Percentiles rank a stretch among this genome's conserved stretches.
Evolutionary conservation across 2,888 invertebrate genomes (phyloP).

Genomic region (Acanthosepion lycidas): DNA sequence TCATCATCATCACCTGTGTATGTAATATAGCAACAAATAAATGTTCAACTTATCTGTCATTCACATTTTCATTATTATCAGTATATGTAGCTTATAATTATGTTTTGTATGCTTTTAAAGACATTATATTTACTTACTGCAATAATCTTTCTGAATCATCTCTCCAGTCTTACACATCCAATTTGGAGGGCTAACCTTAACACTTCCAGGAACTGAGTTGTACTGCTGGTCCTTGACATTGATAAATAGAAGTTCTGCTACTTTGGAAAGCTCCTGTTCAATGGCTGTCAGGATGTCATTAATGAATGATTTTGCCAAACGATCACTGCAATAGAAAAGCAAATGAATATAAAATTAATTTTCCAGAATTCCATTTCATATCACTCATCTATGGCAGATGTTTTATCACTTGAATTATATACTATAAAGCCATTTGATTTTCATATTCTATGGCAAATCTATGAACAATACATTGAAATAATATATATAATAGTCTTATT

Average conservation of each 20-base stretch:
- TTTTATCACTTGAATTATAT: no score
- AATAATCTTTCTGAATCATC: constrained; percentile 59
- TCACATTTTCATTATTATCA: no score
- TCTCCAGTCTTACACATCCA: constrained; percentile 63
- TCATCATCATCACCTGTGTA: no score
- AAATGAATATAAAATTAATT: background rate
- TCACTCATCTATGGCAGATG: no score
- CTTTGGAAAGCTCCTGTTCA: constrained; percentile 59
- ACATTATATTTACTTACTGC: constrained; percentile 58
- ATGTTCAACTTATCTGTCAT: no score
- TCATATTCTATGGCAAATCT: no score
- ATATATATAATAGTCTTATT: no score
- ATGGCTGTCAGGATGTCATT: constrained; percentile 57
- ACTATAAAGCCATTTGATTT: no score
- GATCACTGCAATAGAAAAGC: constrained; percentile 35
- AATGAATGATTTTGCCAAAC: constrained; percentile 35
- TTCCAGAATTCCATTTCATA: no score
- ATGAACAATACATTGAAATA: no score
- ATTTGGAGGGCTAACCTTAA: constrained; percentile 54
- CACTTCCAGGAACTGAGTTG: constrained; percentile 57
- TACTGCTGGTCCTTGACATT: constrained; percentile 56
- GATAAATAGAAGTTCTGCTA: constrained; percentile 55
- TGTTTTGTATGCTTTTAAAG: background rate
- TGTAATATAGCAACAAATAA: no score
- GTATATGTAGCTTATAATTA: background rate